Percentiles rank a stretch among this genome's conserved stretches.
Conservation (phyloP, 2,888 invertebrate species). For the Drosophila kanekoi region DNA sequence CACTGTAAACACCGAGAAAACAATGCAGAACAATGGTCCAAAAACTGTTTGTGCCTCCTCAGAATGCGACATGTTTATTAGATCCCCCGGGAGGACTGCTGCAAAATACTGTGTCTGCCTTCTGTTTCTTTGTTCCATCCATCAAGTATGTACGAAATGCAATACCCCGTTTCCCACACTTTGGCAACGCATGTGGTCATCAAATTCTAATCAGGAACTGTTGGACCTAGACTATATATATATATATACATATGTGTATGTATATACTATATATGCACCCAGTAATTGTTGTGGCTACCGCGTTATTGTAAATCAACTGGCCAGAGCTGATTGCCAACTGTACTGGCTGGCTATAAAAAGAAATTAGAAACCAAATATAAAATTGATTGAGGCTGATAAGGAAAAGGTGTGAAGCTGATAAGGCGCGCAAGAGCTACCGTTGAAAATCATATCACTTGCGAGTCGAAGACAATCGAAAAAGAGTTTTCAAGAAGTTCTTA, state of each 20-base stretch:
- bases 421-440: conserved; percentile 60
- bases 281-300: conserved; percentile 37
- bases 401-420: conserved; percentile 60
- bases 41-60: conserved; percentile 29
- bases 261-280: not conserved
- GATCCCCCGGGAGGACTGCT: conserved; percentile 63
- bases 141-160: conserved; percentile 39
- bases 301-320: conserved; percentile 63
- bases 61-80: conserved; percentile 71
- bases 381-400: conserved; percentile 56
- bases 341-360: conserved; percentile 50
- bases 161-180: conserved; percentile 63
- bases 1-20: conserved; percentile 55
- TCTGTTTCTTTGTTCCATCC: conserved; percentile 43
- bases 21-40: conserved; percentile 35
- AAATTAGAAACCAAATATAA: conserved; percentile 47
- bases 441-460: conserved; percentile 63
- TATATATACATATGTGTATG: not conserved
- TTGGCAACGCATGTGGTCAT: conserved; percentile 13
- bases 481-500: conserved; percentile 21
- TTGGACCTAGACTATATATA: conserved; percentile 12
- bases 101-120: conserved; percentile 17
- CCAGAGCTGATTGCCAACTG: conserved; percentile 51
- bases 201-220: conserved; percentile 32
- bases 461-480: conserved; percentile 35